Base-by-base conservation (phyloP, 2,888 invertebrate species). In the Mystacides longicornis region DNA sequence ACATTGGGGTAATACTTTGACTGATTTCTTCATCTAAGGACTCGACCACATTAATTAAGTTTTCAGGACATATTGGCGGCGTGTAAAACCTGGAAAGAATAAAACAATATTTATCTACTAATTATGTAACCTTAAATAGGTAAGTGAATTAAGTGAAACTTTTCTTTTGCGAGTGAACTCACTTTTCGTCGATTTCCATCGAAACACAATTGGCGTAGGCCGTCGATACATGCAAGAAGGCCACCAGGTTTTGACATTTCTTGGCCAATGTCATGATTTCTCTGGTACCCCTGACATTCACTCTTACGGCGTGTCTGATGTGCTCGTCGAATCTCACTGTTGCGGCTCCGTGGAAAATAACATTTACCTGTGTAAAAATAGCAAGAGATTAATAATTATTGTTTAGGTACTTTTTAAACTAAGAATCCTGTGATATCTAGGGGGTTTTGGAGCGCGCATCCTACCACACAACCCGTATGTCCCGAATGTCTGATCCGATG, bases 161-260 rank as follows among this genome's bases (percentile, higher is more conserved):
- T n/a, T n/a, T n/a, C n/a, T n/a, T n/a, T n/a, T n/a, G n/a, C n/a
- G n/a, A n/a, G 20, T 3, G 3, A 14, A 48, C 77, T 79, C 68
- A 93, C 86, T 68, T 91, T 84, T 65, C 96, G 53, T 62, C 82
- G 66, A 61, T 81, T 67, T 67, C 85, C 73, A 64, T 87, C 1
- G 67, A 62, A 1, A 67, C 82, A 68, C 95, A 93, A 69, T 97
- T 93, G 60, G 89, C 88, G 69, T 92, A 96, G 0, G 93, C 89
- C 0, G 96, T 96, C 0, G 93, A 94, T 0, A 94, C 86, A 67
- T 96, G 93, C 0, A 93, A 80, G 63, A 91, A 79, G 0, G 84
- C 77, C 68, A 75, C 71, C 22, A 76, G 60, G 18, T 69, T 72
- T 5, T 62, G 59, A 56, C 73, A 74, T 0, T 65, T 64, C 1